Evolutionary conservation across 92 coral and sea anemone genomes (phyloP).

Genomic region (Bergia puertoricense): DNA sequence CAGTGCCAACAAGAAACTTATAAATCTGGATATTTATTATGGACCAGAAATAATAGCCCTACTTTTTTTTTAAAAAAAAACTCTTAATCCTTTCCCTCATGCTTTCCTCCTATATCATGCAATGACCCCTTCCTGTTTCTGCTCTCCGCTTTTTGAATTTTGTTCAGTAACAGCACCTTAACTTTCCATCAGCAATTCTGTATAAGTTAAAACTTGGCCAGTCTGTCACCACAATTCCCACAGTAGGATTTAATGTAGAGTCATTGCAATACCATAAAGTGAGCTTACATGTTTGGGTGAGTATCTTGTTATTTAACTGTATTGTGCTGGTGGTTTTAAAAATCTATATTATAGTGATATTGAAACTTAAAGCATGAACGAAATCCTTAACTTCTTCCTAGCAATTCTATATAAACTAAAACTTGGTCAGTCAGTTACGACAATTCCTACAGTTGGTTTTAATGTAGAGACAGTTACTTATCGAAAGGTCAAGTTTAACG

Average conservation of each 20-base stretch:
- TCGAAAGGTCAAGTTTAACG: conserved; percentile 96
- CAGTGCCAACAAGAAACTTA: too few relatives aligned
- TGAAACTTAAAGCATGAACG: not conserved
- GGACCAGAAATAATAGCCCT: too few relatives aligned
- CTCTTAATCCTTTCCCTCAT: too few relatives aligned
- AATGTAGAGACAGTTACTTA: conserved; percentile 96
- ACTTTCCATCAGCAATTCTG: conserved; percentile 78
- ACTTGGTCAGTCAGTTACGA: conserved; percentile 97
- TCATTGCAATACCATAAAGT: conserved; percentile 88
- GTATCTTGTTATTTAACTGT: conserved; percentile 11
- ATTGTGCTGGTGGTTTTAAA: too few relatives aligned
- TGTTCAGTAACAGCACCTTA: conserved; percentile 34
- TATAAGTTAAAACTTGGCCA: conserved; percentile 97
- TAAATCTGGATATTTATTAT: too few relatives aligned
- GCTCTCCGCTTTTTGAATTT: too few relatives aligned
- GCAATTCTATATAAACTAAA: conserved; percentile 92
- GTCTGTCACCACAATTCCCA: conserved; percentile 97
- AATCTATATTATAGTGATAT: not conserved
- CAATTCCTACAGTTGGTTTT: conserved; percentile 99
- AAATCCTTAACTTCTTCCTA: conserved; percentile 36
- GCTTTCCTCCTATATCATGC: too few relatives aligned
- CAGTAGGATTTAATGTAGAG: conserved; percentile 99
- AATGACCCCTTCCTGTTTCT: too few relatives aligned
- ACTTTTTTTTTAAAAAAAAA: too few relatives aligned
- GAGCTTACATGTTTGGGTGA: conserved; percentile 97